Evolutionary conservation across 2,797 vertebrate genomes (phyloP).

Genomic region (Orestias chungarensis): DNA sequence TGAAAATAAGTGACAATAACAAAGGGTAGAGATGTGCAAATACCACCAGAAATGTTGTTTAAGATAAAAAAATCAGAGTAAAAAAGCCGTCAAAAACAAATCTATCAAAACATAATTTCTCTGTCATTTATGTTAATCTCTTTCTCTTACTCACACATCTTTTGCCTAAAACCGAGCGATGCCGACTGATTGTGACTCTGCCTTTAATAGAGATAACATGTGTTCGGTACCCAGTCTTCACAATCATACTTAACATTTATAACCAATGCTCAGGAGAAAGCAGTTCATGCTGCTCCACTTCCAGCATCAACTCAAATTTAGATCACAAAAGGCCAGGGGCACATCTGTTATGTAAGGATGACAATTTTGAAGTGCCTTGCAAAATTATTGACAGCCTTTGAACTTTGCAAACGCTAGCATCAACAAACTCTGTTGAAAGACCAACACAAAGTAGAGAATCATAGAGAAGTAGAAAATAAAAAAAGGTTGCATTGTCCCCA

Average conservation of each 20-base stretch:
- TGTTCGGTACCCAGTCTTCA: slow-evolving; percentile 30
- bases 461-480: neutral
- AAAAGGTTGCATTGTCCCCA: neutral
- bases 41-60: too few species aligned
- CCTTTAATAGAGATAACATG: slow-evolving; percentile 29
- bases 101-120: neutral
- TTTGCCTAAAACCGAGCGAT: slow-evolving; percentile 31
- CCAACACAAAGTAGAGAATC: neutral
- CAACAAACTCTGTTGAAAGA: neutral
- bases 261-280: slow-evolving; percentile 13
- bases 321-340: slow-evolving; percentile 8
- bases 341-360: slow-evolving; percentile 44
- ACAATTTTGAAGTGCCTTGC: neutral
- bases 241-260: slow-evolving; percentile 16
- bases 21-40: too few species aligned
- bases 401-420: neutral
- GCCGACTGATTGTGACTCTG: slow-evolving; percentile 14
- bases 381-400: neutral
- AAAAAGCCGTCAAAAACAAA: neutral
- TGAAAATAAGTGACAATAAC: too few species aligned
- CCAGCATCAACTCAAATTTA: slow-evolving; percentile 8
- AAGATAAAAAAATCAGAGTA: too few species aligned
- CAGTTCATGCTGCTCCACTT: slow-evolving; percentile 21
- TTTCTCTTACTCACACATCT: slow-evolving; percentile 19
- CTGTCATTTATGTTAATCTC: neutral